phyloP scores from a whole-genome alignment of 1,140 invertebrate species.

The Gryon sp. region DNA sequence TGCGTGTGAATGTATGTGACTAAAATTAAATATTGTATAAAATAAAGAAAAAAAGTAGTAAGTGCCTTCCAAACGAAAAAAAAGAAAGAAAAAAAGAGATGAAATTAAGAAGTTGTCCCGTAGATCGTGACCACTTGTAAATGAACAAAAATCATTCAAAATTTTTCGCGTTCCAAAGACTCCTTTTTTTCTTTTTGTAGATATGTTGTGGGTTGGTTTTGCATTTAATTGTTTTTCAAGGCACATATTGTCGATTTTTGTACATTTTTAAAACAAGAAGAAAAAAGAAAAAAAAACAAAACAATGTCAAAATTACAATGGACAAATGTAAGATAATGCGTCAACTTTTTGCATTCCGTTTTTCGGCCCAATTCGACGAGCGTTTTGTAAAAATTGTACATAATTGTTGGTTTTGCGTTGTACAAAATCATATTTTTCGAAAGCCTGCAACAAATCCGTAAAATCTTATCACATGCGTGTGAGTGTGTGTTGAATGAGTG shows the following conservation, averaged over 20 bases:
- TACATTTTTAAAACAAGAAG: constrained; percentile 24
- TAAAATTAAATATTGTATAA: constrained; percentile 78
- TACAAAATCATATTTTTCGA: constrained; percentile 57
- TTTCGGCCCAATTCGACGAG: constrained; percentile 50
- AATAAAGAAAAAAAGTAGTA: constrained; percentile 78
- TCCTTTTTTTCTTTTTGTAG: constrained; percentile 66
- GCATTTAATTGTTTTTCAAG: constrained; percentile 33
- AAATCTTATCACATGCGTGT: constrained; percentile 63
- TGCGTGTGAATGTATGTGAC: constrained; percentile 60
- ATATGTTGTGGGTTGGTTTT: constrained; percentile 58
- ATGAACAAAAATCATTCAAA: constrained; percentile 76
- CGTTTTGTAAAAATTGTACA: constrained; percentile 59
- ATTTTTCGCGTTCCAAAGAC: constrained; percentile 71
- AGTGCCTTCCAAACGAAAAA: constrained; percentile 79
- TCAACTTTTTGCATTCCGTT: constrained; percentile 35
- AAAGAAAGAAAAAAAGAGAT: too few relatives aligned
- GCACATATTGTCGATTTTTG: constrained; percentile 48
- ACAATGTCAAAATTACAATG: constrained; percentile 24
- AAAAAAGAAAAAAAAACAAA: constrained; percentile 8
- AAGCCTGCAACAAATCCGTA: constrained; percentile 61
- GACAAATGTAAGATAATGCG: constrained; percentile 43
- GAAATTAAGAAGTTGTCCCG: constrained; percentile 78
- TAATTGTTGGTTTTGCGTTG: constrained; percentile 57
- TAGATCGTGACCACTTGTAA: constrained; percentile 80
- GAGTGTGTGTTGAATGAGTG: constrained; percentile 69